Conservation (phyloP, 1,140 invertebrate genomes). For the Caenorhabditis latens region DNA sequence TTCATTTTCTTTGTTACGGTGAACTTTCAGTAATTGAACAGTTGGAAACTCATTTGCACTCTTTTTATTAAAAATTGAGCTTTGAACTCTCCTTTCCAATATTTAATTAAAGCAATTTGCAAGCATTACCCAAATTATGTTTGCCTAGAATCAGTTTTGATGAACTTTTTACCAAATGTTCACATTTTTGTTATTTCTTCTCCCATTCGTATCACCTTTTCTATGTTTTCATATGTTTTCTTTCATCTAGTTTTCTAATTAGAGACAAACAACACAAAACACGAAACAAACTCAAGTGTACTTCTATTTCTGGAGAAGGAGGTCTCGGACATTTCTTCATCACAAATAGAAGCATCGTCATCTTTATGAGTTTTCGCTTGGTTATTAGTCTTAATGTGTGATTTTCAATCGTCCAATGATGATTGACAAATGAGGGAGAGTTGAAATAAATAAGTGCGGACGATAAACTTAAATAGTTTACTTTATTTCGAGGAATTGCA, state of each 20-base stretch:
- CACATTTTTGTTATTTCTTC: not conserved
- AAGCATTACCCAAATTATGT: conserved; percentile 16
- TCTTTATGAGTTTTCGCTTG: not conserved
- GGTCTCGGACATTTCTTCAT: not conserved
- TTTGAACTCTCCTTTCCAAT: not conserved
- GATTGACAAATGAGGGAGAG: no score
- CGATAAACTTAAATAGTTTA: not conserved
- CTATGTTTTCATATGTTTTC: not conserved
- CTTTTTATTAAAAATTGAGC: not conserved
- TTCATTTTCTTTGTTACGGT: not conserved
- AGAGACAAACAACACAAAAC: not conserved
- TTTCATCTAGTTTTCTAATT: not conserved
- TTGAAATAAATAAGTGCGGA: not conserved
- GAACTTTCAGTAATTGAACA: no score
- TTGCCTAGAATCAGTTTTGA: not conserved
- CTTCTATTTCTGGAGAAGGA: conserved; percentile 7
- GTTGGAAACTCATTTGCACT: not conserved
- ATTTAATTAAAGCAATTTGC: not conserved
- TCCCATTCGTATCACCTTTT: not conserved
- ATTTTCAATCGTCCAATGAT: not conserved
- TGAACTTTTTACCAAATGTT: not conserved
- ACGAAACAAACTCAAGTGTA: conserved; percentile 46
- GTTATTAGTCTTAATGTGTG: not conserved
- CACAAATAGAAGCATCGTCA: not conserved
- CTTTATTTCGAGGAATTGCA: not conserved